Conservation (phyloP, 1,140 invertebrate genomes). For the Drosophila ogumai region DNA sequence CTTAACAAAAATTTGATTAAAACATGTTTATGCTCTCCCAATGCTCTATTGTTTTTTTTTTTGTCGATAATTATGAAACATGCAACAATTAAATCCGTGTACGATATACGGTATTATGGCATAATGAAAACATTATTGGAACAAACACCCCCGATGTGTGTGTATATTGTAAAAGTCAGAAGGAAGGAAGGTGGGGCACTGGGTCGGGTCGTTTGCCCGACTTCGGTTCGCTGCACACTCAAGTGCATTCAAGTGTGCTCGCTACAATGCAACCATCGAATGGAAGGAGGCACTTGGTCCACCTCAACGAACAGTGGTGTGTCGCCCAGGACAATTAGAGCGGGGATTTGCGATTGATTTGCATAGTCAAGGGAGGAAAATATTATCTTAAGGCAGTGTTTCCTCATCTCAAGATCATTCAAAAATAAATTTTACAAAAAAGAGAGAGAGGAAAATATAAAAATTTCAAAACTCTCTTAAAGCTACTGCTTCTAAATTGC, state of each 20-base stretch:
- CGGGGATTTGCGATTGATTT: slow-evolving; percentile 2
- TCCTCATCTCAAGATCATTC: background rate
- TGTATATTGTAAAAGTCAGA: slow-evolving; percentile 1
- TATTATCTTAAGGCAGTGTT: too few relatives aligned
- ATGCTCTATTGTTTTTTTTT: background rate
- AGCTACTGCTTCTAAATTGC: too few relatives aligned
- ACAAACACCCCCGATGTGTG: slow-evolving; percentile 28
- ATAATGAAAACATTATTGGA: slow-evolving; percentile 50
- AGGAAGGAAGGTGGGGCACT: slow-evolving; percentile 12
- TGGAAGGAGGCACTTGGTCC: slow-evolving; percentile 9
- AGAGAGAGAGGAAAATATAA: background rate
- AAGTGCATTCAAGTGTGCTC: slow-evolving; percentile 68
- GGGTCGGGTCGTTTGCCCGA: slow-evolving; percentile 50
- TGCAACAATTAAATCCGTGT: slow-evolving; percentile 17
- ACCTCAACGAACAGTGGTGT: slow-evolving; percentile 19
- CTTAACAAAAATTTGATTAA: background rate
- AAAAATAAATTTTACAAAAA: background rate
- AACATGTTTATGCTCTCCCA: background rate
- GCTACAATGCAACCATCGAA: slow-evolving; percentile 41
- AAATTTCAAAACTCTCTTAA: too few relatives aligned
- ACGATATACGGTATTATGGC: background rate
- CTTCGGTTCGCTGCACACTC: slow-evolving; percentile 66
- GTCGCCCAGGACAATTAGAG: slow-evolving; percentile 2
- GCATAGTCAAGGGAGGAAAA: background rate
- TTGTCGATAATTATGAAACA: slow-evolving; percentile 3